Percentiles rank a stretch among this genome's conserved stretches.
Conservation (phyloP, 2,113 vertebrate species). For the Gasterosteus aculeatus region DNA sequence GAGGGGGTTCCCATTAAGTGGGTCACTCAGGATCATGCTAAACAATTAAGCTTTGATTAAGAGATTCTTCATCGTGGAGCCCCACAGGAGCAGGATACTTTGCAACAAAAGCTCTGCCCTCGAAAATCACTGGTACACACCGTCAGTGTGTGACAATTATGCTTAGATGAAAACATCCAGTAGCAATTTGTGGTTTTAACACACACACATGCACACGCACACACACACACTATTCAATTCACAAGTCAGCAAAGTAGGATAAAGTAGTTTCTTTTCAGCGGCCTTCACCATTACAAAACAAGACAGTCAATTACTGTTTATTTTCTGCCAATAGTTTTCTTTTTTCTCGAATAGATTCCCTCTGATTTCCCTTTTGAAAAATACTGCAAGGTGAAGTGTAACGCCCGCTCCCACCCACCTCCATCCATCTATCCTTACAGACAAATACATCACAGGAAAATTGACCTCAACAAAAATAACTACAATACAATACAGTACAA, state of each 20-base stretch:
- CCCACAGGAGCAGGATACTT: slow-evolving; percentile 27
- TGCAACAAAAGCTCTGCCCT: slow-evolving; percentile 18
- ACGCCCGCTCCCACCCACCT: slow-evolving; percentile 30
- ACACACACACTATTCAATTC: slow-evolving; percentile 29
- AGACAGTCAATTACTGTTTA: slow-evolving; percentile 44
- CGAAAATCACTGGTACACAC: slow-evolving; percentile 17
- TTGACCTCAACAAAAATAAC: background rate
- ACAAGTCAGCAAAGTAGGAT: slow-evolving; percentile 35
- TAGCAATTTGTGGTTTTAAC: background rate
- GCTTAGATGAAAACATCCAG: slow-evolving; percentile 31
- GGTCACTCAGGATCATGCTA: slow-evolving; percentile 81
- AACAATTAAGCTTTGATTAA: slow-evolving; percentile 84
- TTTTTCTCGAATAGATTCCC: slow-evolving; percentile 51
- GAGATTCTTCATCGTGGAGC: slow-evolving; percentile 79
- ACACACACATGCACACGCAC: slow-evolving; percentile 24
- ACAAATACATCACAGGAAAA: background rate
- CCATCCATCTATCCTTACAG: background rate
- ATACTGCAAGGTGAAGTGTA: slow-evolving; percentile 65
- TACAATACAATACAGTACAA: background rate
- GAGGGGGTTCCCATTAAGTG: slow-evolving; percentile 74
- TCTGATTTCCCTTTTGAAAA: slow-evolving; percentile 62
- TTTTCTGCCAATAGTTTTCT: slow-evolving; percentile 34
- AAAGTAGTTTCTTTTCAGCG: slow-evolving; percentile 43
- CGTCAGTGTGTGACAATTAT: slow-evolving; percentile 18
- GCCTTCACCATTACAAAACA: slow-evolving; percentile 49